Evolutionary conservation across 2,797 vertebrate species (phyloP).

Genomic region (Onychomys torridus): DNA sequence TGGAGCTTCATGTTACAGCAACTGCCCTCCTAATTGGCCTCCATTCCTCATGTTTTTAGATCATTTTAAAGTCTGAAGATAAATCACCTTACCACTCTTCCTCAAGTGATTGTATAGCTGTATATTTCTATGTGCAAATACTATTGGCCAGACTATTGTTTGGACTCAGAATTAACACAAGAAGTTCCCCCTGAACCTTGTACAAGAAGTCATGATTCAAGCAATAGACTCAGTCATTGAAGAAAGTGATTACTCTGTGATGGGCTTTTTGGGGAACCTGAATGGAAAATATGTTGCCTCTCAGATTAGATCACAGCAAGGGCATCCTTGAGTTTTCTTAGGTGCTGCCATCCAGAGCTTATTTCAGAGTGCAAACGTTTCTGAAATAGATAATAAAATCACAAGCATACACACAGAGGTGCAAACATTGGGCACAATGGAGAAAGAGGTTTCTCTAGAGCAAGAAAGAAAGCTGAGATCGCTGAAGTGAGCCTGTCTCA

Average conservation of each 20-base stretch:
- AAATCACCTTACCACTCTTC: background rate
- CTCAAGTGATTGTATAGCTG: background rate
- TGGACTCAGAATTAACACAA: background rate
- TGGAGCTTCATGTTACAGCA: background rate
- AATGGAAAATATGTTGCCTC: background rate
- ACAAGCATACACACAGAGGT: background rate
- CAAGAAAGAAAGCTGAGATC: background rate
- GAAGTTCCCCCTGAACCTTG: background rate
- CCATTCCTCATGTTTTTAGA: background rate
- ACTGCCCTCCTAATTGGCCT: background rate
- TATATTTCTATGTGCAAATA: conserved; percentile 2
- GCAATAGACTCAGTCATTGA: conserved; percentile 9
- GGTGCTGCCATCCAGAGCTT: background rate
- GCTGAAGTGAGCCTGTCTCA: background rate
- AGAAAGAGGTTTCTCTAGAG: background rate
- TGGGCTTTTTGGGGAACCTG: background rate
- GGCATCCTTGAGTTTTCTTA: background rate
- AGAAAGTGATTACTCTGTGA: background rate
- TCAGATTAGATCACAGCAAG: background rate
- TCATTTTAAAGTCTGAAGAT: conserved; percentile 50
- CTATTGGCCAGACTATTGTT: background rate
- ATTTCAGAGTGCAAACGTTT: background rate
- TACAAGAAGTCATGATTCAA: background rate
- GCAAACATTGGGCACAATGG: background rate
- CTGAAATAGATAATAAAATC: background rate